A percentile compares a stretch with the other conserved stretches of the same genome.
Evolutionary conservation across 2,797 vertebrate species (phyloP).

Genomic region (Ibycter americanus): DNA sequence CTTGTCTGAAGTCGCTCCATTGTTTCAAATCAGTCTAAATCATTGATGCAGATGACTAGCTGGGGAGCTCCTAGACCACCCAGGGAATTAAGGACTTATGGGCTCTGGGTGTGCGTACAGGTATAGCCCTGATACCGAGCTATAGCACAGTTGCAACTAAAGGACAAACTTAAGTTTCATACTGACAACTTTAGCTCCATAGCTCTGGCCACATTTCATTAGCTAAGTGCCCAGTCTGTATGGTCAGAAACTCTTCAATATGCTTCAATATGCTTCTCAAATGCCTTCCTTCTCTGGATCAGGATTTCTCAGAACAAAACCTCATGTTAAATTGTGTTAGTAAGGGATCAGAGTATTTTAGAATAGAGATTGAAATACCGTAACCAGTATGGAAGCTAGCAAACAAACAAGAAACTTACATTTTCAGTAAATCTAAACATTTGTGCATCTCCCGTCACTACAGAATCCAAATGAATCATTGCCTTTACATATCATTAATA

Average conservation of each 20-base stretch:
- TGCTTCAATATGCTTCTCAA: not conserved
- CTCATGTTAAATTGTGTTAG: not conserved
- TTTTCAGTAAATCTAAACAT: not conserved
- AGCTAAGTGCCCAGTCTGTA: not conserved
- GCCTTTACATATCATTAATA: not conserved
- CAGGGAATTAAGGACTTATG: not conserved
- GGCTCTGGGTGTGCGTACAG: not conserved
- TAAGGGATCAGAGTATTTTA: not conserved
- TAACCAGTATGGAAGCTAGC: not conserved
- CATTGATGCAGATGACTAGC: accelerated
- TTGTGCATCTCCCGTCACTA: not conserved
- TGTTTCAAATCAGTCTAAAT: not conserved
- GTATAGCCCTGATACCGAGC: not conserved
- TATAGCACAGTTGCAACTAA: not conserved
- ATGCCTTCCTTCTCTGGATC: not conserved
- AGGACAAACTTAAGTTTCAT: not conserved
- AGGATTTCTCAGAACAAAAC: not conserved
- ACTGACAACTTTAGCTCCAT: not conserved
- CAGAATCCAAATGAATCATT: not conserved
- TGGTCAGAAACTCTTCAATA: not conserved
- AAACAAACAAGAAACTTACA: not conserved
- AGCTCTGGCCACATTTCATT: not conserved
- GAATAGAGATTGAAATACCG: not conserved
- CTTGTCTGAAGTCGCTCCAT: not conserved
- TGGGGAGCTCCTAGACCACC: not conserved